A percentile compares a stretch with the other conserved stretches of the same genome.
Evolutionary conservation across 1,140 invertebrate genomes (phyloP).

Genomic region (Dendrolimus kikuchii): DNA sequence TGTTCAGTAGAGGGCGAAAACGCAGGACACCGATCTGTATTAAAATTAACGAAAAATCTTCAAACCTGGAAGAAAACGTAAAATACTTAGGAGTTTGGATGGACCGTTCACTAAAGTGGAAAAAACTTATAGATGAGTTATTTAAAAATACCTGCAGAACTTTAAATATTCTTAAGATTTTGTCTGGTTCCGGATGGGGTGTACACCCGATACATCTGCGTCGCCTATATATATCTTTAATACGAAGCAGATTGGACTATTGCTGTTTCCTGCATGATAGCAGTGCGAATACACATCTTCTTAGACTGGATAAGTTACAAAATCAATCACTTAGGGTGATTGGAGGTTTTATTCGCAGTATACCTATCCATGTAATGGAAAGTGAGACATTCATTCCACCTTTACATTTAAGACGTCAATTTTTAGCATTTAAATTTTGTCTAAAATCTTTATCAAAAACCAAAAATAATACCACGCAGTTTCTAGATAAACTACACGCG

Average conservation of each 20-base stretch:
- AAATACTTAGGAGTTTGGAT: too few species aligned
- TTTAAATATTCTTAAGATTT: too few species aligned
- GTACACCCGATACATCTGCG: too few species aligned
- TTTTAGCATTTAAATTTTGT: conserved; percentile 16
- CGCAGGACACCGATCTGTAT: too few species aligned
- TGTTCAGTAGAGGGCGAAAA: too few species aligned
- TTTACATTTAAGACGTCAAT: conserved; percentile 15
- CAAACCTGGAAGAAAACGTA: too few species aligned
- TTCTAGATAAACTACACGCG: conserved; percentile 3
- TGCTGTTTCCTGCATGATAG: conserved; percentile 2
- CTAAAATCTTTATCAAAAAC: conserved; percentile 9
- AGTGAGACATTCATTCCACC: conserved; percentile 14
- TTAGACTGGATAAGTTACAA: too few species aligned
- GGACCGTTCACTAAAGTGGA: too few species aligned
- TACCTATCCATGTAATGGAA: conserved; percentile 23
- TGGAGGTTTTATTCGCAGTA: conserved; percentile 19
- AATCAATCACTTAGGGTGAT: conserved; percentile 16
- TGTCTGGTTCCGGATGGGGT: too few species aligned
- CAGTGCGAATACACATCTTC: conserved; percentile 14
- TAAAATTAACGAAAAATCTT: too few species aligned
- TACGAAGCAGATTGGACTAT: conserved; percentile 3
- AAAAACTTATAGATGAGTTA: too few species aligned
- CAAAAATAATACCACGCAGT: conserved; percentile 3
- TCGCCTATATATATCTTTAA: conserved; percentile 4
- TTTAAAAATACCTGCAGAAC: too few species aligned